Evolutionary conservation across 1,140 invertebrate genomes (phyloP).

Genomic region (Drosophila pachea): DNA sequence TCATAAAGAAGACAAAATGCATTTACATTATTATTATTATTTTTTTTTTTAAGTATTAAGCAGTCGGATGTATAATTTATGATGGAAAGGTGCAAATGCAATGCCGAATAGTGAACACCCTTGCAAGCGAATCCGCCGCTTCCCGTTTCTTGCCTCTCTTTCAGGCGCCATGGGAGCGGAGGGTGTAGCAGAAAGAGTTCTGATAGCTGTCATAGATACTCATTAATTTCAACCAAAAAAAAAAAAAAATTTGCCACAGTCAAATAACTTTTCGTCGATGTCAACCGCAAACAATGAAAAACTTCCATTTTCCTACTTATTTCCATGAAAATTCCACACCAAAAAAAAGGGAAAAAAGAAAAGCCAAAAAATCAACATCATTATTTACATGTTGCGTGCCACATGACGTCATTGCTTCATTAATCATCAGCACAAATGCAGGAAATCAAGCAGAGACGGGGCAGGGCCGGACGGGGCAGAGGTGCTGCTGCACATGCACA

Average conservation of each 20-base stretch:
- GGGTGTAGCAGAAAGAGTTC: no score
- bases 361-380: constrained; percentile 20
- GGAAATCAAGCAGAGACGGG: neutral
- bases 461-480: neutral
- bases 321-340: constrained; percentile 33
- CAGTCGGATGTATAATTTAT: constrained; percentile 6
- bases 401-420: constrained; percentile 44
- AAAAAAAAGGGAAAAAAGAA: constrained; percentile 2
- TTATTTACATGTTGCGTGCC: constrained; percentile 38
- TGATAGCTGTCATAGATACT: constrained; percentile 38
- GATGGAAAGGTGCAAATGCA: constrained; percentile 13
- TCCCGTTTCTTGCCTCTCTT: no score
- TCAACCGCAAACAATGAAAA: constrained; percentile 27
- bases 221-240: constrained; percentile 63
- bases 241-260: neutral
- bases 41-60: neutral
- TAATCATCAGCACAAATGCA: constrained; percentile 36
- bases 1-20: no score
- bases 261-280: constrained; percentile 1
- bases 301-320: constrained; percentile 21
- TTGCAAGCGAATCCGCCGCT: no score
- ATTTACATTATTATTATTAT: neutral
- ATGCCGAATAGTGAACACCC: no score
- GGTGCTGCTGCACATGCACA: constrained; percentile 41
- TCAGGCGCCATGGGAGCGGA: no score